Conservation (phyloP, 2,113 vertebrate species). For the Ceratotherium simum region DNA sequence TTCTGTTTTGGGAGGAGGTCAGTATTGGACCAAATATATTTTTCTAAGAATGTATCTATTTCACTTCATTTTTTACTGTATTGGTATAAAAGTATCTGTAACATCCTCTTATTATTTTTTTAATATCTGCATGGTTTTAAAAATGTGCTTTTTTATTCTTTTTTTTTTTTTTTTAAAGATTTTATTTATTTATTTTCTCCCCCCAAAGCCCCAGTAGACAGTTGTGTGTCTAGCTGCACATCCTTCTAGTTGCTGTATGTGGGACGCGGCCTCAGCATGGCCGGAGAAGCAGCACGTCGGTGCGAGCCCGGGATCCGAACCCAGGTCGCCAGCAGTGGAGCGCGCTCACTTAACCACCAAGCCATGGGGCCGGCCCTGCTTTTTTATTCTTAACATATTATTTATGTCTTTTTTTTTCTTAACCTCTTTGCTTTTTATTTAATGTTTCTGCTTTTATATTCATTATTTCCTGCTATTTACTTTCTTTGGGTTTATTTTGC, state of each 20-base stretch:
- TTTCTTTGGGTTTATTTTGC: constrained; percentile 22
- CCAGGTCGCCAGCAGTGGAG: no score
- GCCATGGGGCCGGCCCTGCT: no score
- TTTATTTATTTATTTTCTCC: no score
- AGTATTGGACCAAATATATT: not conserved
- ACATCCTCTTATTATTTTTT: not conserved
- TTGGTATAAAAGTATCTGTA: not conserved
- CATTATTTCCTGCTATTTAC: not conserved
- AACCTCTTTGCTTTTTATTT: not conserved
- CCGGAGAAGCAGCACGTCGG: no score
- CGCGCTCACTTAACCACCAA: no score
- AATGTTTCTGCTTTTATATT: not conserved
- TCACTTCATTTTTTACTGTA: not conserved
- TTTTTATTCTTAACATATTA: not conserved
- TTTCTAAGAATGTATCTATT: constrained; percentile 15
- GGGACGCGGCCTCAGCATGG: no score
- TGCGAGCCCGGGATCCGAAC: no score
- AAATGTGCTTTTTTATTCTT: not conserved
- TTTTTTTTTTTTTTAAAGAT: no score
- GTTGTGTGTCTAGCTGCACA: no score
- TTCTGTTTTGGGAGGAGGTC: not conserved
- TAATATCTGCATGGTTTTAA: not conserved
- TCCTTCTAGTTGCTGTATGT: no score
- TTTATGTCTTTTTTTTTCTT: not conserved
- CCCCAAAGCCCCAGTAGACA: no score